Conservation (phyloP, 2,888 invertebrate genomes). For the Orthosia incerta region DNA sequence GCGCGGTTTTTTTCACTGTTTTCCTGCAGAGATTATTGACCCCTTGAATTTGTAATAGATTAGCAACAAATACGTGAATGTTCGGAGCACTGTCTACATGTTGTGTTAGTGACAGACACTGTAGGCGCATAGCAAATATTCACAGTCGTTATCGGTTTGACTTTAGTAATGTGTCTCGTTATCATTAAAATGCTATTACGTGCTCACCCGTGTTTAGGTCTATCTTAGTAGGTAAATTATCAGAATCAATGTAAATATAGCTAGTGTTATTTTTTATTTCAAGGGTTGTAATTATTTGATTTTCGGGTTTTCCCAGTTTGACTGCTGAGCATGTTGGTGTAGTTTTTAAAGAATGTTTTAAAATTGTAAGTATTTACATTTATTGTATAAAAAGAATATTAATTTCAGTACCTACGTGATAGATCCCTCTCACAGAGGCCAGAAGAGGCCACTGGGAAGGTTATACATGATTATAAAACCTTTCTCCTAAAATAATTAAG, state of each 20-base stretch:
- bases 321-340: too few relatives aligned
- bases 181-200: constrained; percentile 76
- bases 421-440: too few relatives aligned
- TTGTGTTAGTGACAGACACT: constrained; percentile 54
- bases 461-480: too few relatives aligned
- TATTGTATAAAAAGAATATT: too few relatives aligned
- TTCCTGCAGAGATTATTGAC: constrained; percentile 62
- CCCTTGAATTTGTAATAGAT: constrained; percentile 44
- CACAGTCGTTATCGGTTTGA: constrained; percentile 80
- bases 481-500: too few relatives aligned
- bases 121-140: constrained; percentile 62
- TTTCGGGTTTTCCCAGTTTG: background rate
- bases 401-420: too few relatives aligned
- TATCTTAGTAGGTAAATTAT: constrained; percentile 54
- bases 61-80: constrained; percentile 59
- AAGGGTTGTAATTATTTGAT: background rate
- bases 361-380: too few relatives aligned
- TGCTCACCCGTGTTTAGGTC: constrained; percentile 63
- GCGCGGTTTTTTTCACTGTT: constrained; percentile 21
- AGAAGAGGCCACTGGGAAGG: too few relatives aligned
- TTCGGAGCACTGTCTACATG: constrained; percentile 53
- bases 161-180: constrained; percentile 77
- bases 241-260: constrained; percentile 47
- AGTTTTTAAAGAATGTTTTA: too few relatives aligned
- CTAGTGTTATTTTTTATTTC: constrained; percentile 8